Evolutionary conservation across 2,888 invertebrate species (phyloP).

Genomic region (Rhagium mordax): DNA sequence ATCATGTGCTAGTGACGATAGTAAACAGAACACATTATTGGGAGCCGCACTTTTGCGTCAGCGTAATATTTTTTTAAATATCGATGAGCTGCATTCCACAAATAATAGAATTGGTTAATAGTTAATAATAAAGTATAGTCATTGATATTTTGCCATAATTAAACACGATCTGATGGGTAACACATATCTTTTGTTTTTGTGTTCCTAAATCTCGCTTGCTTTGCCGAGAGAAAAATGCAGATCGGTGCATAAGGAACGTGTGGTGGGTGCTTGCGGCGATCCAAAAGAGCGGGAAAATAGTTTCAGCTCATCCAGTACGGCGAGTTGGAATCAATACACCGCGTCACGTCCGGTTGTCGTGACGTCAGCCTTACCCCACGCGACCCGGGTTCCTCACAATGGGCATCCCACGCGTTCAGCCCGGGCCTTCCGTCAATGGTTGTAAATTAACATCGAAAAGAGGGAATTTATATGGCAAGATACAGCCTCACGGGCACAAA

Average conservation of each 20-base stretch:
- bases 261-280: constrained; percentile 1
- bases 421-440: constrained; percentile 43
- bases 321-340: constrained; percentile 58
- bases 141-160: too few species aligned
- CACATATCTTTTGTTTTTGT: too few species aligned
- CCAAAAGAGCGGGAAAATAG: constrained; percentile 39
- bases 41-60: constrained; percentile 19
- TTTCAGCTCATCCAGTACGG: constrained; percentile 35
- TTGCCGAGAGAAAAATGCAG: too few species aligned
- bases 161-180: too few species aligned
- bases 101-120: neutral
- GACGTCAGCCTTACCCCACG: constrained; percentile 44
- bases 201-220: too few species aligned
- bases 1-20: constrained; percentile 15
- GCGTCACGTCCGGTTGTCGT: constrained; percentile 60
- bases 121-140: too few species aligned
- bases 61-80: neutral
- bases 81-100: too few species aligned
- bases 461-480: neutral
- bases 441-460: constrained; percentile 25
- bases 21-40: constrained; percentile 11
- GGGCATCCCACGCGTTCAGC: constrained; percentile 41
- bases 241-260: neutral
- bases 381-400: constrained; percentile 38
- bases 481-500: neutral